Evolutionary conservation across 2,888 invertebrate species (phyloP), one percentile per base, ranked within the genome.

Genomic region (Meganola albula): DNA sequence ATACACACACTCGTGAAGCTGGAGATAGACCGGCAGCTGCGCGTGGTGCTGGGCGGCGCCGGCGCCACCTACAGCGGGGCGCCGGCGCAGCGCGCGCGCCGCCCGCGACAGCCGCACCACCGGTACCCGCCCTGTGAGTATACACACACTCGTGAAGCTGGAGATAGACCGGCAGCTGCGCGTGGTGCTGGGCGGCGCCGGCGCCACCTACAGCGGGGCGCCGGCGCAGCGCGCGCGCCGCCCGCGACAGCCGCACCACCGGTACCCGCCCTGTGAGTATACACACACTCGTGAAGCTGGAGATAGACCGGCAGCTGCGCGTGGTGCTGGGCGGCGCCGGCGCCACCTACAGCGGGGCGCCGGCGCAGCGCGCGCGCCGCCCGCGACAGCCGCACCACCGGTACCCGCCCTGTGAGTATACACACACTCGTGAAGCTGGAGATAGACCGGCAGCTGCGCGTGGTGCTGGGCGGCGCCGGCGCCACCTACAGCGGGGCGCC

Each of bases 381-480:
- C 59, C 54, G 45, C 65, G 58, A 36, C 58, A 70, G 51, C 39
- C 66, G 66, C 38, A 76, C 63, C 67, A 52, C 64, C 64, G 56
- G 58, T 53, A 75, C 41, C 52, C 11, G 18, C 4, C 16, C 16
- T 4, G 16, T 16, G 6, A 5, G 16, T 16, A 6, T n/a, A n/a
- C n/a, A n/a, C n/a, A n/a, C n/a, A n/a, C n/a, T 16, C 6, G 16
- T 16, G 16, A 5, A 16, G 16, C 16, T 16, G n/a, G n/a, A n/a
- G n/a, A n/a, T n/a, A n/a, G n/a, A n/a, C n/a, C n/a, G n/a, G n/a
- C n/a, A n/a, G n/a, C n/a, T n/a, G n/a, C n/a, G n/a, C n/a, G 16
- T 16, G 16, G 6, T 16, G 6, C 16, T 16, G 6, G 4, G 16
- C 16, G 16, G 4, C 16, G 4, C 4, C 16, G 4, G 16, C 16